These are phyloP conservation scores for Macrotus californicus DNA, from an alignment of 2,113 vertebrate genomes.

Conservation along the genomic window DNA sequence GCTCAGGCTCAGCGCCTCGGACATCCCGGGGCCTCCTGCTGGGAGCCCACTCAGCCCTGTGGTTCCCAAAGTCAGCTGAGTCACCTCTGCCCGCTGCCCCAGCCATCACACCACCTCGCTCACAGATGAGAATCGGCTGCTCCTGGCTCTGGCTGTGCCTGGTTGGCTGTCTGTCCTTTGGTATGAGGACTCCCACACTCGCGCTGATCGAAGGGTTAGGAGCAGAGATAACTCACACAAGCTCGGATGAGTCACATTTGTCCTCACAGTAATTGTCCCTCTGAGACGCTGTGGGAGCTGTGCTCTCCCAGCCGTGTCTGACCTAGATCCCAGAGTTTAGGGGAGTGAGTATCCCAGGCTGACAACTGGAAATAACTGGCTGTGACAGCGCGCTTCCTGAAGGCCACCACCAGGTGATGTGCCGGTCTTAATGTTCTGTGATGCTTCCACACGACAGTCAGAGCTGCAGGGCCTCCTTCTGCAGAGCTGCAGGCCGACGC, in stretches of 20 bases:
- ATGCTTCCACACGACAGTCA: background rate
- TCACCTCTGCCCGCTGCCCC: background rate
- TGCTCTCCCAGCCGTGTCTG: background rate
- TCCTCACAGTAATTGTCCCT: slow-evolving; percentile 17
- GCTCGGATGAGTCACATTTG: background rate
- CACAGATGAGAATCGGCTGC: background rate
- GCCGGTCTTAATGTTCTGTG: background rate
- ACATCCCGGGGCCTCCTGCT: background rate
- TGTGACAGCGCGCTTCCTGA: background rate
- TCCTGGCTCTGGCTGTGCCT: background rate
- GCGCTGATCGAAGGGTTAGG: background rate
- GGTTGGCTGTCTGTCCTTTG: background rate
- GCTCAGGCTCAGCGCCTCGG: background rate
- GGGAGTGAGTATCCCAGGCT: background rate
- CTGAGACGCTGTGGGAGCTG: background rate
- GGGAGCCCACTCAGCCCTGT: background rate
- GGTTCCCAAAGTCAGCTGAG: background rate
- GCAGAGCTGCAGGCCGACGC: too few species aligned
- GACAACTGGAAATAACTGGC: background rate
- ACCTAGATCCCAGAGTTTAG: slow-evolving; percentile 5
- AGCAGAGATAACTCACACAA: background rate
- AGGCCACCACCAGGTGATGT: background rate
- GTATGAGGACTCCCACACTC: background rate
- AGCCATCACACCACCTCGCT: background rate
- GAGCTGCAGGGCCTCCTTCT: background rate